These are phyloP conservation scores for Gopherus evgoodei DNA, from an alignment of 2,113 vertebrate species.

Conservation along the genomic window DNA sequence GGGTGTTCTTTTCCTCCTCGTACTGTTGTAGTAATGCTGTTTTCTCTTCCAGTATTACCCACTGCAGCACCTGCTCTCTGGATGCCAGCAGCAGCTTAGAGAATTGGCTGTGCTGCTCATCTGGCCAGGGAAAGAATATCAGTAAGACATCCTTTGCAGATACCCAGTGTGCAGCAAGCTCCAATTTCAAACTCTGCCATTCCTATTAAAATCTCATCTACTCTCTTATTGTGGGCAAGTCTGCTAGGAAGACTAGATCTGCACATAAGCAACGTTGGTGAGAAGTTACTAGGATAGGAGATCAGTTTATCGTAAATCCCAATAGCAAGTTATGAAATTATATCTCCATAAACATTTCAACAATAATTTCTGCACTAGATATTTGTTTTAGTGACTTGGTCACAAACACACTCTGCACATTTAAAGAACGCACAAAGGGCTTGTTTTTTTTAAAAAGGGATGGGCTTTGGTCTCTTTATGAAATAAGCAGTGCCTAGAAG, in stretches of 20 bases:
- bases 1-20: slow-evolving; percentile 86
- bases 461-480: background rate
- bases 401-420: background rate
- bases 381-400: background rate
- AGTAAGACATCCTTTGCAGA: background rate
- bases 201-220: background rate
- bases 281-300: background rate
- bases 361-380: background rate
- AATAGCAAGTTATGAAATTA: background rate
- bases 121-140: slow-evolving; percentile 52
- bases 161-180: background rate
- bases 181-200: background rate
- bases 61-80: slow-evolving; percentile 86
- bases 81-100: slow-evolving; percentile 96
- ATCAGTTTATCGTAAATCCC: no score
- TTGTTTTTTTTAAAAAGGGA: no score
- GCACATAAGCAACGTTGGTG: background rate
- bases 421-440: background rate
- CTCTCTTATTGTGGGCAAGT: background rate
- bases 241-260: background rate
- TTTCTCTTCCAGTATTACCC: slow-evolving; percentile 90
- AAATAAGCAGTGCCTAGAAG: no score
- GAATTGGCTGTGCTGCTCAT: slow-evolving; percentile 87
- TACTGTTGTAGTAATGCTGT: slow-evolving; percentile 86
- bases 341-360: background rate